Evolutionary conservation across 1,140 invertebrate genomes (phyloP).

Genomic region (Apis laboriosa): DNA sequence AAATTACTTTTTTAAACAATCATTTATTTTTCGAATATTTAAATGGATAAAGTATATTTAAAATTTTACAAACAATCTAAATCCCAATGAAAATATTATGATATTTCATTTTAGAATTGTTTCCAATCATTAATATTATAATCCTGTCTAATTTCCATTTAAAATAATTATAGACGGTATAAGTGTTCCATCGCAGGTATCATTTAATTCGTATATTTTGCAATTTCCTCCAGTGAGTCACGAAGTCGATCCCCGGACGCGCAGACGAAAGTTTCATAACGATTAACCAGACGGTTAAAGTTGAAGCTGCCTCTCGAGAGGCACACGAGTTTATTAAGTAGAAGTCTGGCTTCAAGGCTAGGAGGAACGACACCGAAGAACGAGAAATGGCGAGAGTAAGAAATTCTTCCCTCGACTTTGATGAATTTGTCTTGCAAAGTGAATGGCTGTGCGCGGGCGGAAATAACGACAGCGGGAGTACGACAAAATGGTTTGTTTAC

Average conservation of each 20-base stretch:
- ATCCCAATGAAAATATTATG: too few relatives aligned
- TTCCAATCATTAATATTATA: too few relatives aligned
- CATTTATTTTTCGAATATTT: too few relatives aligned
- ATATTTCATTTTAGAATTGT: too few relatives aligned
- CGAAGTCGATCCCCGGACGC: background rate
- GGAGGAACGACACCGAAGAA: slow-evolving; percentile 11
- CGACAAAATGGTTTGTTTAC: slow-evolving; percentile 17
- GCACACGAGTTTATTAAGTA: slow-evolving; percentile 60
- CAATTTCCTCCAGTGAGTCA: background rate
- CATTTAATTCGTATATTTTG: background rate
- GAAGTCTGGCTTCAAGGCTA: slow-evolving; percentile 15
- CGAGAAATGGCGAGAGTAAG: background rate
- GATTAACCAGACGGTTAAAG: slow-evolving; percentile 15
- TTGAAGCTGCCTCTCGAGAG: slow-evolving; percentile 5
- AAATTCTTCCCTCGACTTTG: slow-evolving; percentile 57
- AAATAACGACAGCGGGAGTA: slow-evolving; percentile 30
- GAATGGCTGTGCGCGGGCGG: slow-evolving; percentile 36
- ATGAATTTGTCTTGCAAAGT: slow-evolving; percentile 65
- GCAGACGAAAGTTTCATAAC: slow-evolving; percentile 7
- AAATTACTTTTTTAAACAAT: too few relatives aligned
- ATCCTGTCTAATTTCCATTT: background rate
- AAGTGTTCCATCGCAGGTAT: too few relatives aligned
- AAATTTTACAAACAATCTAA: too few relatives aligned
- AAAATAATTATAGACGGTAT: too few relatives aligned
- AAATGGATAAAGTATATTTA: too few relatives aligned